phyloP scores from a whole-genome alignment of 2,888 invertebrate species.

The Papilio elwesi region DNA sequence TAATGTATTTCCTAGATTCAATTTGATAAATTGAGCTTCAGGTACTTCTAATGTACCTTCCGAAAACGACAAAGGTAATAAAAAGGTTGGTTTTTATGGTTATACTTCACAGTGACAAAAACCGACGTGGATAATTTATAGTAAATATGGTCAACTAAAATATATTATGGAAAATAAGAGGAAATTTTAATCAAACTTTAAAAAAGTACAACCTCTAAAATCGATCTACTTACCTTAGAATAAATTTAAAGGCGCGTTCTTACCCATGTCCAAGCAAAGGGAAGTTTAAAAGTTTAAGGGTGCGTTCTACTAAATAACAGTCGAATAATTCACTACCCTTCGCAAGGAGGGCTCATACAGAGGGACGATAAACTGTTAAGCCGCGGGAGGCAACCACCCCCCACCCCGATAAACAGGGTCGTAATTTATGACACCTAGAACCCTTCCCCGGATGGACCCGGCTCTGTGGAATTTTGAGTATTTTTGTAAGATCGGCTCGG shows the following conservation, averaged over 20 bases:
- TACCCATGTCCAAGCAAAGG: conserved; percentile 51
- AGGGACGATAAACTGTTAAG: conserved; percentile 82
- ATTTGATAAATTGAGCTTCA: too few species aligned
- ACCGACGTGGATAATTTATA: too few species aligned
- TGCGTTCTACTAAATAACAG: conserved; percentile 73
- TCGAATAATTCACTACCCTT: conserved; percentile 53
- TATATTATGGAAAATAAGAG: too few species aligned
- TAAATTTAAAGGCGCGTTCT: conserved; percentile 37
- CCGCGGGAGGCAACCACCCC: conserved; percentile 75
- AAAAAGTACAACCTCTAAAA: too few species aligned
- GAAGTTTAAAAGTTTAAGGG: conserved; percentile 58
- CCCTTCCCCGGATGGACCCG: conserved; percentile 52
- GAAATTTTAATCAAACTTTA: background rate
- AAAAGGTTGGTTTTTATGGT: too few species aligned
- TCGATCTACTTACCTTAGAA: background rate
- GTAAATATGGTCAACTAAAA: too few species aligned
- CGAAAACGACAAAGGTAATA: too few species aligned
- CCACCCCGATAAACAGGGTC: conserved; percentile 78
- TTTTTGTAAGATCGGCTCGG: conserved; percentile 21
- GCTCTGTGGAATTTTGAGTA: conserved; percentile 46
- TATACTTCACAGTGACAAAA: too few species aligned
- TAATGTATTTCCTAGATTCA: too few species aligned
- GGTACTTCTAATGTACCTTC: too few species aligned
- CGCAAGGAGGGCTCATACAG: conserved; percentile 61
- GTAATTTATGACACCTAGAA: conserved; percentile 81